Evolutionary conservation across 1,140 invertebrate genomes (phyloP).

Genomic region (Lasioglossum albipes): DNA sequence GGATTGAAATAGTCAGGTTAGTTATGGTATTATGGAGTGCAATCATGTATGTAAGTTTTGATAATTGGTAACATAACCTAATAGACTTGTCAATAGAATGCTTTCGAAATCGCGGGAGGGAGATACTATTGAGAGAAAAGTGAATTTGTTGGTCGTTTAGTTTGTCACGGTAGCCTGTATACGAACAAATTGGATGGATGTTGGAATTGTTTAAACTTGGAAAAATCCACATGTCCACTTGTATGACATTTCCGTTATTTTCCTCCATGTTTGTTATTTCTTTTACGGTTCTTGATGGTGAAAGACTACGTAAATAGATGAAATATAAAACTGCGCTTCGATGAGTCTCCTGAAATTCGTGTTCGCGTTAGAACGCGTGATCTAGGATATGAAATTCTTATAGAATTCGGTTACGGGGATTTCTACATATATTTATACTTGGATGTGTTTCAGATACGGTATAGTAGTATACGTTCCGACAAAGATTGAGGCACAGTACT

Average conservation of each 20-base stretch:
- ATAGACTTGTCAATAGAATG: conserved; percentile 19
- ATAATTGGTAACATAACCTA: conserved; percentile 35
- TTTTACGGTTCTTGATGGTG: neutral
- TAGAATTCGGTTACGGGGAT: neutral
- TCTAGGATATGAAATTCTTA: no score
- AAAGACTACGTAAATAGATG: neutral
- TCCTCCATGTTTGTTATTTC: neutral
- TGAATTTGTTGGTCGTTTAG: neutral
- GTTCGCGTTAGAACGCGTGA: no score
- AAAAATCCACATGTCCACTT: neutral
- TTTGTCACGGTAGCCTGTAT: neutral
- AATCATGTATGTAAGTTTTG: conserved; percentile 1
- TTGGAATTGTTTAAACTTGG: neutral
- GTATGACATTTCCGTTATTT: neutral
- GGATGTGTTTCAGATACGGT: conserved; percentile 25
- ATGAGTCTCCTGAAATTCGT: neutral
- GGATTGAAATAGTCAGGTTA: conserved; percentile 34
- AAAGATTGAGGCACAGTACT: conserved; percentile 39
- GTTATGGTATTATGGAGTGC: conserved; percentile 20
- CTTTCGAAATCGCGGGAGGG: neutral
- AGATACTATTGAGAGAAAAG: neutral
- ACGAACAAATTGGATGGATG: neutral
- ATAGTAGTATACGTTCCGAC: conserved; percentile 40
- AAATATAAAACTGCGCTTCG: neutral
- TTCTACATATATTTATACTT: conserved; percentile 1